Percentiles rank a stretch among this genome's conserved stretches.
These are phyloP conservation scores for Nycticebus coucang DNA, from an alignment of 2,113 vertebrate genomes.

Conservation along the genomic window DNA sequence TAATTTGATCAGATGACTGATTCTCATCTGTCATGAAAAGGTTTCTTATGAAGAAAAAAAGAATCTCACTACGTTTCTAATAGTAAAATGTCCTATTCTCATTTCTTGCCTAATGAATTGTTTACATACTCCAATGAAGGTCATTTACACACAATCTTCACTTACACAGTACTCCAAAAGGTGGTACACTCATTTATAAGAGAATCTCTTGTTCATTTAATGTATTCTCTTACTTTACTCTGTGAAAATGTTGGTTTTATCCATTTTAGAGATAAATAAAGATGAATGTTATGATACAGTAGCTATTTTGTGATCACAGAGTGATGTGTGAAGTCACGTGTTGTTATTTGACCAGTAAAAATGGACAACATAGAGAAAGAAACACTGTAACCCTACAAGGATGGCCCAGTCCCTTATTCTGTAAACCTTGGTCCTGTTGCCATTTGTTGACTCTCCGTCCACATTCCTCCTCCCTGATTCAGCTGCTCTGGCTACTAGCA, in stretches of 20 bases:
- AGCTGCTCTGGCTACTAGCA: not conserved
- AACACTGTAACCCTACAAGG: not conserved
- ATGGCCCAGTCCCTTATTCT: not conserved
- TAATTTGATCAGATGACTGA: slow-evolving; percentile 54
- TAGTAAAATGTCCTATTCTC: not conserved
- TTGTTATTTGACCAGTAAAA: not conserved
- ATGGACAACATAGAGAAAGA: not conserved
- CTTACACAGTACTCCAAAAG: not conserved
- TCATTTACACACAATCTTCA: not conserved
- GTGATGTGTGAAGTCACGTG: not conserved
- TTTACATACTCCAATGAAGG: not conserved
- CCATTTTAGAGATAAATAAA: not conserved
- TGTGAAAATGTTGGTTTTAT: not conserved
- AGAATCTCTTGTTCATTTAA: not conserved
- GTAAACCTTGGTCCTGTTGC: not conserved
- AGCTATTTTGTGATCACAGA: not conserved
- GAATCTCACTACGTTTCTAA: slow-evolving; percentile 27
- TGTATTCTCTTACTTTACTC: not conserved
- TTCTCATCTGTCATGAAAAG: slow-evolving; percentile 39
- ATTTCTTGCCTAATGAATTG: slow-evolving; percentile 63
- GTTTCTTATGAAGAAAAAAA: slow-evolving; percentile 48
- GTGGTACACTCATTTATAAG: not conserved
- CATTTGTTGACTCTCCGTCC: not conserved
- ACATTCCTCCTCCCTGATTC: not conserved
- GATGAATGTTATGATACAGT: not conserved